Conservation (phyloP, 2,888 invertebrate genomes). For the Campaea margaritaria region DNA sequence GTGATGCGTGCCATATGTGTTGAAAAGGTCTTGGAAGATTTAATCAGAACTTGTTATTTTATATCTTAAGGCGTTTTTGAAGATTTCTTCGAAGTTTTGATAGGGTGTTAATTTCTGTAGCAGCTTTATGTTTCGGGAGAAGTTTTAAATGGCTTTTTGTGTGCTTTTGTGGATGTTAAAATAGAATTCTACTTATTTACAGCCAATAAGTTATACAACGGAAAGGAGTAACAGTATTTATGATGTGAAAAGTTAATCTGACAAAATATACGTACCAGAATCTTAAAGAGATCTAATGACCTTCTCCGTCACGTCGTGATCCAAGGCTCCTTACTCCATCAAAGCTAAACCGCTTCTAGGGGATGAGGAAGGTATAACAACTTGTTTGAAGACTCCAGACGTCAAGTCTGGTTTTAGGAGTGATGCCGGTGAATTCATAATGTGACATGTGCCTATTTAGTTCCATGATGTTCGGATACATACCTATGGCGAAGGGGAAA, state of each 20-base stretch:
- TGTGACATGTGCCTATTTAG: no score
- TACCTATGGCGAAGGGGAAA: background rate
- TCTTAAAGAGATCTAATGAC: no score
- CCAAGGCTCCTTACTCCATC: background rate
- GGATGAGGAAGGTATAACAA: background rate
- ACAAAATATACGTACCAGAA: background rate
- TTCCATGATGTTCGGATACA: no score
- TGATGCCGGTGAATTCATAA: background rate
- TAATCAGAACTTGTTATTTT: constrained; percentile 27
- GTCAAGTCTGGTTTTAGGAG: background rate
- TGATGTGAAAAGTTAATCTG: no score
- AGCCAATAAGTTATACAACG: no score
- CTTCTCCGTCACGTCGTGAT: background rate
- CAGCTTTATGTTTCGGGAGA: constrained; percentile 12
- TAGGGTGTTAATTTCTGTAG: constrained; percentile 5
- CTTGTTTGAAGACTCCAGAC: background rate
- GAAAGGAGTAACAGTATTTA: no score
- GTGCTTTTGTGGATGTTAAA: background rate
- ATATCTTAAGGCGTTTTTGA: constrained; percentile 20
- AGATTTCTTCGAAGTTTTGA: constrained; percentile 24
- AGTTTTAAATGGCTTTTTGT: background rate
- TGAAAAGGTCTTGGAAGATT: constrained; percentile 27
- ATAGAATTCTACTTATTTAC: background rate
- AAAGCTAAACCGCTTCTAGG: background rate
- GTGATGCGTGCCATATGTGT: constrained; percentile 42